Evolutionary conservation across 2,113 vertebrate species (phyloP).

Genomic region (Stigmatopora argus): DNA sequence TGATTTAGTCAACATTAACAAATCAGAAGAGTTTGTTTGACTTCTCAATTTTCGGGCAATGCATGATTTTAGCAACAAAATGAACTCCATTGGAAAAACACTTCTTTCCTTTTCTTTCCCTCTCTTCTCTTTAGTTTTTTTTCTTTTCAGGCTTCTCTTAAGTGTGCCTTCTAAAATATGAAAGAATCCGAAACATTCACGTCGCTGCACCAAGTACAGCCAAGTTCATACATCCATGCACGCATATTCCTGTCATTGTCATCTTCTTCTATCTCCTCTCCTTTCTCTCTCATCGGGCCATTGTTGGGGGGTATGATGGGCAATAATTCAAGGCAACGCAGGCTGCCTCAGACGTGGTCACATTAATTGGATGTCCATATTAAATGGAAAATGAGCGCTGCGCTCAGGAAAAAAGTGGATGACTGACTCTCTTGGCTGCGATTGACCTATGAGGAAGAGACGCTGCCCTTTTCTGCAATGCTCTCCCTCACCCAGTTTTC

Average conservation of each 20-base stretch:
- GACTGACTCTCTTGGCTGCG: constrained; percentile 97
- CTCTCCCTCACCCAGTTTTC: constrained; percentile 94
- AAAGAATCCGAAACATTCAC: background rate
- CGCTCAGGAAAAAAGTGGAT: constrained; percentile 85
- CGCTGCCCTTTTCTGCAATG: constrained; percentile 92
- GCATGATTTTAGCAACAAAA: too few relatives aligned
- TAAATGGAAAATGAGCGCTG: constrained; percentile 91
- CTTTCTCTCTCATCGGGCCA: constrained; percentile 31
- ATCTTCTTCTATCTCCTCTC: background rate
- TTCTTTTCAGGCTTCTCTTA: background rate
- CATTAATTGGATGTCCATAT: constrained; percentile 99
- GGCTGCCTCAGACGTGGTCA: constrained; percentile 76
- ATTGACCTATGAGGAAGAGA: constrained; percentile 99
- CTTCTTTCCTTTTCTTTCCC: too few relatives aligned
- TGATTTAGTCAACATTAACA: too few relatives aligned
- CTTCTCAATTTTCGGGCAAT: too few relatives aligned
- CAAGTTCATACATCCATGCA: background rate
- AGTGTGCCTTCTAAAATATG: background rate
- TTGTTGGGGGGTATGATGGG: constrained; percentile 79
- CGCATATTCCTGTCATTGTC: background rate
- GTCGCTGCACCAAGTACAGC: background rate
- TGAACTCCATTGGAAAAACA: too few relatives aligned
- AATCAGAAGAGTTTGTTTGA: too few relatives aligned
- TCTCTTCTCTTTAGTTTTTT: too few relatives aligned
- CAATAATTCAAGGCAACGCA: constrained; percentile 94